Percentiles rank a stretch among this genome's conserved stretches.
Evolutionary conservation across 2,888 invertebrate genomes (phyloP).

Genomic region (Polymixis flavicincta): DNA sequence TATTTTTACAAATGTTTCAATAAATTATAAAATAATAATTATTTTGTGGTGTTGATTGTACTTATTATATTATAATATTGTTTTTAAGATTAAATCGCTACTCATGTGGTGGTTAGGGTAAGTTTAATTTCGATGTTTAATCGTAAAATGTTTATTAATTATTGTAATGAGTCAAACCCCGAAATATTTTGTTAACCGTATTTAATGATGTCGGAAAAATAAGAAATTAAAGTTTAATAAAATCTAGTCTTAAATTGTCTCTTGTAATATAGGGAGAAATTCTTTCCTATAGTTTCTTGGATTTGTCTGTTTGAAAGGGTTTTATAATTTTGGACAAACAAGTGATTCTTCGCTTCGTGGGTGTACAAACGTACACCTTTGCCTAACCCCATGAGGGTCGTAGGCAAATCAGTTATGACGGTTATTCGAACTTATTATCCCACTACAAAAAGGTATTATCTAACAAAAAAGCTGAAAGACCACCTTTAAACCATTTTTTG

Average conservation of each 20-base stretch:
- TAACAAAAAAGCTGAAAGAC: not conserved
- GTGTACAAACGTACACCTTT: slow-evolving; percentile 46
- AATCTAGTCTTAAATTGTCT: slow-evolving; percentile 25
- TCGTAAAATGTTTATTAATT: slow-evolving; percentile 54
- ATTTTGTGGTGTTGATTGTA: slow-evolving; percentile 54
- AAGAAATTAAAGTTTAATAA: not conserved
- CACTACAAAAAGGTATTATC: not conserved
- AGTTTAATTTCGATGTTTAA: slow-evolving; percentile 59
- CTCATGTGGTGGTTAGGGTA: slow-evolving; percentile 39
- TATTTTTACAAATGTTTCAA: slow-evolving; percentile 50
- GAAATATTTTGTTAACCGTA: slow-evolving; percentile 19
- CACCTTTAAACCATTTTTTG: not conserved
- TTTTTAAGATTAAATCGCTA: slow-evolving; percentile 46
- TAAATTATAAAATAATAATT: slow-evolving; percentile 28
- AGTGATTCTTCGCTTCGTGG: slow-evolving; percentile 40
- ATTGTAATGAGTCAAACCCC: slow-evolving; percentile 45
- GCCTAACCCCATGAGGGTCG: slow-evolving; percentile 33
- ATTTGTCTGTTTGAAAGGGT: not conserved
- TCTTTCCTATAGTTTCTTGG: not conserved
- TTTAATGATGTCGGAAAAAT: slow-evolving; percentile 20
- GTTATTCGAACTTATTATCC: not conserved
- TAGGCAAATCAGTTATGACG: slow-evolving; percentile 25
- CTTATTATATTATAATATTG: slow-evolving; percentile 45
- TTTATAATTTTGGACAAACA: slow-evolving; percentile 12
- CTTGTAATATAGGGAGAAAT: slow-evolving; percentile 1